Evolutionary conservation across 2,113 vertebrate genomes (phyloP).

Genomic region (Anser cygnoides): DNA sequence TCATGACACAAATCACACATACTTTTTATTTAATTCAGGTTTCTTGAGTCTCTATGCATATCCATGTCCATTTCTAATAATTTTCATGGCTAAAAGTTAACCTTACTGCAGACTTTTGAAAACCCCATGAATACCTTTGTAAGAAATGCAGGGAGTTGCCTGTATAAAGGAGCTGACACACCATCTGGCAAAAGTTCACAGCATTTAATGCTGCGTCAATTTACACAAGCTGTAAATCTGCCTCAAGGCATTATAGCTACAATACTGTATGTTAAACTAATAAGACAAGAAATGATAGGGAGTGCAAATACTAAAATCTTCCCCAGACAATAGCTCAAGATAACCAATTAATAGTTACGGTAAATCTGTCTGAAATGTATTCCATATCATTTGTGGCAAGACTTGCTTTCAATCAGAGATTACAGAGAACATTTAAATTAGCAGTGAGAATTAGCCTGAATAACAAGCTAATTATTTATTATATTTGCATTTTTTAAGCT

Average conservation of each 20-base stretch:
- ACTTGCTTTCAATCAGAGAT: neutral
- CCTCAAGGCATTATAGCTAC: neutral
- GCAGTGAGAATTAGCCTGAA: conserved; percentile 2
- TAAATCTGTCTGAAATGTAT: neutral
- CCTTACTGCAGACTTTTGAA: neutral
- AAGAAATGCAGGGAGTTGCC: neutral
- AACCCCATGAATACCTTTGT: neutral
- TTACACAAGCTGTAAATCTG: neutral
- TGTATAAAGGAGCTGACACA: neutral
- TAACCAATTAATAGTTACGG: neutral
- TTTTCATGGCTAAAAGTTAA: neutral
- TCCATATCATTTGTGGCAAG: neutral
- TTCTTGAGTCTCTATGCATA: neutral
- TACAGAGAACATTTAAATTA: neutral
- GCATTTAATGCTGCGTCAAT: neutral
- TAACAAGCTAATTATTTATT: conserved; percentile 36
- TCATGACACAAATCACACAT: neutral
- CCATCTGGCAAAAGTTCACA: neutral
- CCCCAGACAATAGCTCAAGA: neutral
- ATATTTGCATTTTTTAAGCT: conserved; percentile 10
- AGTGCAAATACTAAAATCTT: neutral
- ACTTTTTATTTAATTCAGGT: neutral
- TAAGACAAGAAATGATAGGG: neutral
- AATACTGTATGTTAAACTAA: neutral
- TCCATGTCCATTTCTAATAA: neutral